Conservation (phyloP, 2,797 vertebrate genomes). For the Telmatherina bonti region DNA sequence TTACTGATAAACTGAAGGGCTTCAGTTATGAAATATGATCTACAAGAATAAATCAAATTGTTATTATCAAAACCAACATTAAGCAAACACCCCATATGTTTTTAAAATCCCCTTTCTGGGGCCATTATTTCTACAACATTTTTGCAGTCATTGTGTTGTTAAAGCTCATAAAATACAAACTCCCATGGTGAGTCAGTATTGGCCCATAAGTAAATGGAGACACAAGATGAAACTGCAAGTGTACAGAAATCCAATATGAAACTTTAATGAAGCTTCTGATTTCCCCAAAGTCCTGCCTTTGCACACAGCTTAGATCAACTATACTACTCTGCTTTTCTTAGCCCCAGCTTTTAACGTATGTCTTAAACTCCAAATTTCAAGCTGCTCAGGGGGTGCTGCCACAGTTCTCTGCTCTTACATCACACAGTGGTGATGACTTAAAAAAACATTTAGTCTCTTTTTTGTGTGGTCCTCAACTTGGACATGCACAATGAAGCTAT, state of each 20-base stretch:
- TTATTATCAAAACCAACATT: not conserved
- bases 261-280: constrained; percentile 82
- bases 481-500: too few species aligned
- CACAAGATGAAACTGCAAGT: constrained; percentile 73
- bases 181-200: constrained; percentile 53
- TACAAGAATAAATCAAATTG: not conserved
- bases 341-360: constrained; percentile 61
- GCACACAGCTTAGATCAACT: constrained; percentile 70
- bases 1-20: not conserved
- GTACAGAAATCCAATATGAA: constrained; percentile 78
- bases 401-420: constrained; percentile 47
- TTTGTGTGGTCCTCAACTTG: constrained; percentile 5
- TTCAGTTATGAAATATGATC: not conserved
- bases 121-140: not conserved
- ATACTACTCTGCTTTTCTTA: constrained; percentile 56
- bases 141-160: constrained; percentile 25
- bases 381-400: constrained; percentile 34
- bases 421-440: constrained; percentile 50
- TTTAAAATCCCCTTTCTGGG: not conserved
- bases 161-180: constrained; percentile 39
- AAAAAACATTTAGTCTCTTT: constrained; percentile 35
- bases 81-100: not conserved
- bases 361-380: constrained; percentile 45
- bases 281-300: constrained; percentile 76
- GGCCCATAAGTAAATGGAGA: constrained; percentile 70